Base-by-base conservation (phyloP, 2,888 invertebrate genomes). In the Tipula confusa region DNA sequence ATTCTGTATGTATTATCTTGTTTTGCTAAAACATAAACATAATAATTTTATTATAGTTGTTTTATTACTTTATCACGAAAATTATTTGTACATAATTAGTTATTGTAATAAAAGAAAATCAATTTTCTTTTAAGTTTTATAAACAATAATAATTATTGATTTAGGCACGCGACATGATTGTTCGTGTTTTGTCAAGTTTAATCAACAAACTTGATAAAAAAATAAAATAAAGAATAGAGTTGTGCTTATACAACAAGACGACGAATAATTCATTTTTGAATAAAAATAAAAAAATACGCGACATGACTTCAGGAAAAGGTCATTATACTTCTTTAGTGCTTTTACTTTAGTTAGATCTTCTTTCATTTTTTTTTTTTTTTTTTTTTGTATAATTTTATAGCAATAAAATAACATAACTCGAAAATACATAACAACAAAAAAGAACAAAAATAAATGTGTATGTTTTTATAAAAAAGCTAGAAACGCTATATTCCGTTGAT, bases 341-440 rank as follows among this genome's bases (percentile, higher is more conserved):
- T 24, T 64, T 64, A 64, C 24, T 64, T 64, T 64, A 64, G 64
- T 64, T 64, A 64, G 64, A 64, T 64, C 64, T 64, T 64, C 64
- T 64, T 24, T 64, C 43, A 9, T 64, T 43, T 15, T 43, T 43
- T 64, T 7, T 64, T 64, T 24, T 64, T 24, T 64, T n/a, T 2
- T 64, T 43, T 15, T 43, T 43, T 64, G 1, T 24, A 24, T 13
- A 18, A 24, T 64, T 64, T 24, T 64, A 64, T 64, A 64, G 64
- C 64, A 64, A 64, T 64, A 64, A 64, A 43, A 43, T 43, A 43
- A 43, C 43, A 43, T 64, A 64, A 64, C 64, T 64, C 64, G 64
- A 24, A 64, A 64, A 24, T 64, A 64, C 24, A 64, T 64, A 64
- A 36, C n/a, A 6, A n/a, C 15, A 43, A 43, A 43, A 24, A 43